Percentiles rank a stretch among this genome's conserved stretches.
phyloP scores from a whole-genome alignment of 2,888 invertebrate species.

The Tetanocera ferruginea region DNA sequence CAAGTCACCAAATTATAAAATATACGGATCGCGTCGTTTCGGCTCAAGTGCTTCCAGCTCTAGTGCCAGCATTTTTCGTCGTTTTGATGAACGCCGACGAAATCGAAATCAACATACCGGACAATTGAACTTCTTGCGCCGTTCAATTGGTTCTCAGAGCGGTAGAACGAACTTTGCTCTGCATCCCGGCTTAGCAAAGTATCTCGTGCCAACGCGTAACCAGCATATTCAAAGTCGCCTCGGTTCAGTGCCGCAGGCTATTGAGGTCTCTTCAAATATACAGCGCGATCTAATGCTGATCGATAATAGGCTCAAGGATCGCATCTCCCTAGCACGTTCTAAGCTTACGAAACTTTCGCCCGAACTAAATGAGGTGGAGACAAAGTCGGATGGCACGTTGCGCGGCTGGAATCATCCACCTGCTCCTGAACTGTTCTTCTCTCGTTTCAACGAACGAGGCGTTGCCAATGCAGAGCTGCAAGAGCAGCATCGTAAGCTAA shows the following conservation, averaged over 20 bases:
- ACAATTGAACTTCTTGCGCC: slow-evolving; percentile 44
- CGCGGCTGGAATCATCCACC: slow-evolving; percentile 37
- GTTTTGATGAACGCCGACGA: slow-evolving; percentile 48
- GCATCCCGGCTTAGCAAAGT: slow-evolving; percentile 34
- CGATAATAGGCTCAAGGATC: slow-evolving; percentile 41
- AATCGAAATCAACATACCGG: slow-evolving; percentile 26
- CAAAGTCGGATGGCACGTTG: not conserved
- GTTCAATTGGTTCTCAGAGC: slow-evolving; percentile 43
- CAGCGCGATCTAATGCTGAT: slow-evolving; percentile 49
- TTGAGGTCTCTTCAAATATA: slow-evolving; percentile 44
- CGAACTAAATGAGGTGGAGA: not conserved
- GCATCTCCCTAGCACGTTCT: slow-evolving; percentile 37
- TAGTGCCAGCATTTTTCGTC: slow-evolving; percentile 49
- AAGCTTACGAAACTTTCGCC: not conserved
- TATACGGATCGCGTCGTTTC: slow-evolving; percentile 51
- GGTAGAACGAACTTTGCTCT: not conserved
- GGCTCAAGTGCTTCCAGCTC: slow-evolving; percentile 54
- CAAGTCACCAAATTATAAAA: slow-evolving; percentile 53
- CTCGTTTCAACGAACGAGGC: slow-evolving; percentile 33
- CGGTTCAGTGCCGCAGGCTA: slow-evolving; percentile 43
- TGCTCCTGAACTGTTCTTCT: slow-evolving; percentile 22
- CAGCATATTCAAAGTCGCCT: slow-evolving; percentile 44
- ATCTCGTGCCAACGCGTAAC: slow-evolving; percentile 47
- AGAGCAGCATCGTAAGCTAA: slow-evolving; percentile 41
- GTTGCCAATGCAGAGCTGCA: slow-evolving; percentile 37